phyloP scores from a whole-genome alignment of 1,140 invertebrate species.

The Penaeus japonicus region DNA sequence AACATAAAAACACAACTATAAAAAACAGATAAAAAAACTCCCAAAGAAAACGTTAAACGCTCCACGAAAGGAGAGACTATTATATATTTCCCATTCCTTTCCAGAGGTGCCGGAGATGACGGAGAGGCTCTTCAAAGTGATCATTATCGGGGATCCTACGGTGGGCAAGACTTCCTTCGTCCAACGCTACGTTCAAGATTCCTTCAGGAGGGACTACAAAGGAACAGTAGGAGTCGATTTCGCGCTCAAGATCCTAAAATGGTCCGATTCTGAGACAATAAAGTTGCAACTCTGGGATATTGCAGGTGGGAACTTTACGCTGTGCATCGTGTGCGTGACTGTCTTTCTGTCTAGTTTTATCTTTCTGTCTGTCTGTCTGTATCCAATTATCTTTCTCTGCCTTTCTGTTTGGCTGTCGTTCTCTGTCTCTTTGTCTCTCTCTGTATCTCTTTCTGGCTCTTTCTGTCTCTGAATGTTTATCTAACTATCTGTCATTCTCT shows the following conservation, averaged over 20 bases:
- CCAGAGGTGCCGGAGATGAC: slow-evolving; percentile 54
- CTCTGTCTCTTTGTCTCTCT: too few species aligned
- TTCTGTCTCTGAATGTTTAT: too few species aligned
- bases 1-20: too few species aligned
- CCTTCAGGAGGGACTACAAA: slow-evolving; percentile 67
- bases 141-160: slow-evolving; percentile 68
- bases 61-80: background rate
- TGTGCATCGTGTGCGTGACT: too few species aligned
- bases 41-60: background rate
- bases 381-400: too few species aligned
- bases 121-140: slow-evolving; percentile 68
- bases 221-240: slow-evolving; percentile 71
- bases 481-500: too few species aligned
- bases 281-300: slow-evolving; percentile 73
- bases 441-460: too few species aligned
- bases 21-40: too few species aligned
- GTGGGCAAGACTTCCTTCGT: slow-evolving; percentile 69
- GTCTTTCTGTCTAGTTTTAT: too few species aligned
- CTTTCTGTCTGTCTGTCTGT: too few species aligned
- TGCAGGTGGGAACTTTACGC: slow-evolving; percentile 64
- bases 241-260: slow-evolving; percentile 71
- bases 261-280: slow-evolving; percentile 68
- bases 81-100: background rate
- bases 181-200: slow-evolving; percentile 67
- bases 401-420: too few species aligned